These are phyloP conservation scores for Eurytoma californica DNA, from an alignment of 2,888 invertebrate genomes.

Conservation along the genomic window DNA sequence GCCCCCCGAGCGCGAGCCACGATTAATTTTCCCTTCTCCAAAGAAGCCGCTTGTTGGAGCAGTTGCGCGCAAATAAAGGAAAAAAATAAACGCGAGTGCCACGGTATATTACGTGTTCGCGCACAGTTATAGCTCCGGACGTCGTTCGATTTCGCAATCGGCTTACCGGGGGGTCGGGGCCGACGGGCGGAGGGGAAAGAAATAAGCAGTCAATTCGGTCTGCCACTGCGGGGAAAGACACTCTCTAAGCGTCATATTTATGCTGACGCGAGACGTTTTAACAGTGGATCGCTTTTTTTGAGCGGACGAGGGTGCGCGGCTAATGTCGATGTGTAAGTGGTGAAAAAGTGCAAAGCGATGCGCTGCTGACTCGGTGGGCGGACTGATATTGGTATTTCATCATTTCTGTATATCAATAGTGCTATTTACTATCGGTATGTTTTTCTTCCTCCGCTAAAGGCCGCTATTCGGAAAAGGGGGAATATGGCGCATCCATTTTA, in stretches of 20 bases:
- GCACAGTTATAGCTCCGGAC: constrained; percentile 55
- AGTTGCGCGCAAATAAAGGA: constrained; percentile 2
- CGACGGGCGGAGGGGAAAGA: constrained; percentile 24
- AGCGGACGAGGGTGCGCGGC: not conserved
- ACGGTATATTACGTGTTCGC: constrained; percentile 52
- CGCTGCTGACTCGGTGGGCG: too few species aligned
- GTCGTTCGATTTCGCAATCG: constrained; percentile 60
- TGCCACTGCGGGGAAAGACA: not conserved
- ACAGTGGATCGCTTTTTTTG: constrained; percentile 30
- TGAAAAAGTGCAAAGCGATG: too few species aligned
- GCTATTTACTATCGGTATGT: too few species aligned
- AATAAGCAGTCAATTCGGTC: constrained; percentile 50
- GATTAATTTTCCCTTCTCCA: constrained; percentile 21
- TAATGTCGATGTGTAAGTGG: not conserved
- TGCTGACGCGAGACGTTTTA: constrained; percentile 41
- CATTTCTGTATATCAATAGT: too few species aligned
- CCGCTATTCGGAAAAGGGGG: too few species aligned
- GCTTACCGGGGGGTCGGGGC: constrained; percentile 49
- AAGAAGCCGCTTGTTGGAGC: not conserved
- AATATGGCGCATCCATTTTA: too few species aligned
- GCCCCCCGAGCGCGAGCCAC: not conserved
- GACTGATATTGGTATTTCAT: too few species aligned
- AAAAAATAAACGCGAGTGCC: constrained; percentile 25
- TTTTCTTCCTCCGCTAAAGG: too few species aligned
- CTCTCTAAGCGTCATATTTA: constrained; percentile 55